These are phyloP conservation scores for Steinernema scapterisci DNA, from an alignment of 2,888 invertebrate genomes.

Conservation along the genomic window DNA sequence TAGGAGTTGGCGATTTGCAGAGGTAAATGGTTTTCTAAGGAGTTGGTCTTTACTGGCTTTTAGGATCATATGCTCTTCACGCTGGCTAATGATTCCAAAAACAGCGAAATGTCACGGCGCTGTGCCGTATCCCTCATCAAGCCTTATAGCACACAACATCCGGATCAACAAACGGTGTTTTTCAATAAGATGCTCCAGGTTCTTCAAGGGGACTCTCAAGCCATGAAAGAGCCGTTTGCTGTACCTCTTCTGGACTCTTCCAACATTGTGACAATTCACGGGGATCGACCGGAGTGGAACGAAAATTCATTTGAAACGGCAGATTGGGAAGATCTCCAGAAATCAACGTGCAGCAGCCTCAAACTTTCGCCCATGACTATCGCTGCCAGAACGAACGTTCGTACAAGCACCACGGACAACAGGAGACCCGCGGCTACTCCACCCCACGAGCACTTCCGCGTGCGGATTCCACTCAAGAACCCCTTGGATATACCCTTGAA, in stretches of 20 bases:
- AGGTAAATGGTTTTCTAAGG: slow-evolving; percentile 34
- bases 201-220: background rate
- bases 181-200: slow-evolving; percentile 37
- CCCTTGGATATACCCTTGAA: slow-evolving; percentile 49
- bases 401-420: slow-evolving; percentile 49
- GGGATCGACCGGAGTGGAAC: slow-evolving; percentile 32
- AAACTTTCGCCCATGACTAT: slow-evolving; percentile 34
- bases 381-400: slow-evolving; percentile 40
- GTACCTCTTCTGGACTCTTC: slow-evolving; percentile 28
- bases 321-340: background rate
- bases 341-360: background rate
- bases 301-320: background rate
- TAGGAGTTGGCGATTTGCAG: slow-evolving; percentile 54
- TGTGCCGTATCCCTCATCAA: slow-evolving; percentile 12
- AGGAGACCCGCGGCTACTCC: slow-evolving; percentile 50
- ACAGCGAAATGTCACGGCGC: background rate
- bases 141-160: slow-evolving; percentile 32
- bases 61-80: slow-evolving; percentile 26
- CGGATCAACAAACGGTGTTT: slow-evolving; percentile 40
- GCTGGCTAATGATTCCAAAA: slow-evolving; percentile 10
- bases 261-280: slow-evolving; percentile 33
- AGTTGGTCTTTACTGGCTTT: background rate
- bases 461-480: slow-evolving; percentile 51
- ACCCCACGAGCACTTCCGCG: slow-evolving; percentile 50
- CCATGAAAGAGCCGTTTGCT: slow-evolving; percentile 19